A percentile compares a stretch with the other conserved stretches of the same genome.
phyloP scores from a whole-genome alignment of 2,888 invertebrate genomes.

The Chironomus tentans region DNA sequence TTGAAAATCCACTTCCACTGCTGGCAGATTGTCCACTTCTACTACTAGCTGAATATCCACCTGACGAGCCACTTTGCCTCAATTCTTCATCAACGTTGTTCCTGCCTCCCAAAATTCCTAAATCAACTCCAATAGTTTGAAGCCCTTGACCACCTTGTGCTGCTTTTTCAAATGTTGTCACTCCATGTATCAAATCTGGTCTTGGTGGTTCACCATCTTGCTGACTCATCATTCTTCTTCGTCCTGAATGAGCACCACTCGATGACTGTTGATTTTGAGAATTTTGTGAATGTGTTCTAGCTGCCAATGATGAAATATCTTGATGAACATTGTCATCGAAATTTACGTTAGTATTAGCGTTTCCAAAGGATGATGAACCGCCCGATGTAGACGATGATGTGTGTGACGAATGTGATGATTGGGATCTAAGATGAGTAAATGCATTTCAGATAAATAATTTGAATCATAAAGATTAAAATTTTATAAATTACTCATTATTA shows the following conservation, averaged over 20 bases:
- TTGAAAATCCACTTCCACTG: background rate
- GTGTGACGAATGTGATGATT: background rate
- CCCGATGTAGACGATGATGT: background rate
- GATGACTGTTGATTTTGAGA: background rate
- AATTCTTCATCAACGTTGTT: constrained; percentile 40
- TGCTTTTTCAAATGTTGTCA: constrained; percentile 31
- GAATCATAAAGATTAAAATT: background rate
- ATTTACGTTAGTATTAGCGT: background rate
- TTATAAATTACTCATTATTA: background rate
- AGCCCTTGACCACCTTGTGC: constrained; percentile 34
- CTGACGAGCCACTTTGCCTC: constrained; percentile 27
- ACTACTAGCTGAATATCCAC: background rate
- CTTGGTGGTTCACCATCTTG: constrained; percentile 29
- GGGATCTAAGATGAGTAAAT: background rate
- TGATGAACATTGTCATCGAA: constrained; percentile 25
- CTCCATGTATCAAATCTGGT: constrained; percentile 28
- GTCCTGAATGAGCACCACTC: constrained; percentile 11
- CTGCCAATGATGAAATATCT: constrained; percentile 21
- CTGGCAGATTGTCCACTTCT: background rate
- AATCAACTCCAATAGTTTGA: constrained; percentile 36
- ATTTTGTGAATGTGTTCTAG: constrained; percentile 23
- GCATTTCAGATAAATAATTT: background rate
- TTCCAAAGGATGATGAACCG: background rate
- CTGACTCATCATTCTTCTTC: constrained; percentile 29
- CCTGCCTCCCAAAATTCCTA: constrained; percentile 34